Evolutionary conservation across 2,113 vertebrate species (phyloP), one percentile per base, ranked within the genome.

Genomic region (Cyrtonyx montezumae): DNA sequence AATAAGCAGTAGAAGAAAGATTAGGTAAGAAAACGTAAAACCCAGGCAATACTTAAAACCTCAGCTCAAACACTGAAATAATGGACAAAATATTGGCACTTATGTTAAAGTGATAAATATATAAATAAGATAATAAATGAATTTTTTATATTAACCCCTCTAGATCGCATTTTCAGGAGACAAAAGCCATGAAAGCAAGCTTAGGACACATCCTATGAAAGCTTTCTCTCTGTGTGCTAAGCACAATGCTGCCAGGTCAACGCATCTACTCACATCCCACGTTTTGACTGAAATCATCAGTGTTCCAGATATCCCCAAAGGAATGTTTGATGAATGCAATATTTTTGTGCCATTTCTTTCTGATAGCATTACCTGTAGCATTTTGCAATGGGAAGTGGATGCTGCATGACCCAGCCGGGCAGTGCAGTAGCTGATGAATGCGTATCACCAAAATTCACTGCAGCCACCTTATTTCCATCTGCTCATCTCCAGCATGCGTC

Each of bases 401-500:
- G 13, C 43, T 48, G 43, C 53, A 45, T 18, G 37, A 1, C 37
- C 30, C 46, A 13, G 22, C 12, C 32, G 5, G 36, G 30, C 34
- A 69, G 55, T 30, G 36, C 19, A 21, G 4, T 1, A 32, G 26
- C 28, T 71, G 46, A 34, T 18, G 11, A 3, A 5, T 0, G 4
- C 5, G 1, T 49, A 56, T 48, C 15, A 25, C 28, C n/a, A 7
- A 28, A 34, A 49, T 6, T 34, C 16, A 25, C 17, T 68, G 53
- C 19, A 30, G 2, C 8, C n/a, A 32, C 14, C 3, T 59, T 59
- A 78, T 43, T 37, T 16, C 67, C 20, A 14, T 34, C 30, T 79
- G 0, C 55, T 82, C 53, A 2, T 43, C 30, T 61, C 65, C 7
- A 22, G 0, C 2, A 6, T 1, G 3, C 22, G 48, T 30, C 36